Percentiles rank a stretch among this genome's conserved stretches.
phyloP scores from a whole-genome alignment of 2,888 invertebrate species.

The Andrena minutula region DNA sequence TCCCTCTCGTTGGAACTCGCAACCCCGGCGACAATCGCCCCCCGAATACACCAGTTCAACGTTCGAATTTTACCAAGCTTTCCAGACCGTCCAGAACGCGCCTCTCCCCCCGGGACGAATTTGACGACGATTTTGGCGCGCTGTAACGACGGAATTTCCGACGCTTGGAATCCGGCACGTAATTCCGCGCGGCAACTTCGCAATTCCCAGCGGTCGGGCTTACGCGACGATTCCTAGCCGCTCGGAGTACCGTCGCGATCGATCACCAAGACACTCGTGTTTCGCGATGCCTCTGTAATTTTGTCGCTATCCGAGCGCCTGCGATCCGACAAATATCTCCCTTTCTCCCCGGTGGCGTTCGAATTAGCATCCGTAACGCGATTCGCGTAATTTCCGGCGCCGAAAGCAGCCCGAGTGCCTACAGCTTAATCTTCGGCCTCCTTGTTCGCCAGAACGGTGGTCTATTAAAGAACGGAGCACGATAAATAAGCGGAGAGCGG shows the following conservation, averaged over 20 bases:
- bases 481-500: conserved; percentile 10
- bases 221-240: conserved; percentile 10
- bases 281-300: conserved; percentile 31
- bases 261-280: conserved; percentile 20
- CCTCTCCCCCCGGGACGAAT: conserved; percentile 7
- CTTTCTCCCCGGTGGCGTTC: not conserved
- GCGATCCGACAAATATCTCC: conserved; percentile 29
- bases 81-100: not conserved
- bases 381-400: not conserved
- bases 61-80: conserved; percentile 9
- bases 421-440: not conserved
- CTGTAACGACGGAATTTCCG: conserved; percentile 21
- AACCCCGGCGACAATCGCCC: too few species aligned
- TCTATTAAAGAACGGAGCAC: not conserved
- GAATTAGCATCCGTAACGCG: conserved; percentile 2
- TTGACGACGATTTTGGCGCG: conserved; percentile 9
- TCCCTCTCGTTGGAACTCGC: too few species aligned
- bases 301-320: conserved; percentile 29
- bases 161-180: conserved; percentile 8
- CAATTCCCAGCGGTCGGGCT: conserved; percentile 12
- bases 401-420: too few species aligned
- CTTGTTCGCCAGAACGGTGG: not conserved
- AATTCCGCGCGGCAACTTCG: conserved; percentile 5
- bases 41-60: not conserved
- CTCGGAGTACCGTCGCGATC: conserved; percentile 28